Evolutionary conservation across 2,888 invertebrate genomes (phyloP).

Genomic region (Athrips mouffetella): DNA sequence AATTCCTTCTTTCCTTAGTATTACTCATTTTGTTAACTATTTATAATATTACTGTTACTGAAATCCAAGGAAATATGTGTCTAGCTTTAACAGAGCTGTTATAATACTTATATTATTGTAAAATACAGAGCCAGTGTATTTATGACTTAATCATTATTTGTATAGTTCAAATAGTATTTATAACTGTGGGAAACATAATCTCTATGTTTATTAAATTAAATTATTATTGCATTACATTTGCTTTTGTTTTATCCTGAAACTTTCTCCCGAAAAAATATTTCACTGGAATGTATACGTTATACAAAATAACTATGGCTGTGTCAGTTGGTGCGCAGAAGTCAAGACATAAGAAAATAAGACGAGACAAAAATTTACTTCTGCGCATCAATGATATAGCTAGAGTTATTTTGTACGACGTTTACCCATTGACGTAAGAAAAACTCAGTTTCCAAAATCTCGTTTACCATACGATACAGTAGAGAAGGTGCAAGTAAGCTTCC

Average conservation of each 20-base stretch:
- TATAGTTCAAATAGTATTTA: slow-evolving; percentile 77
- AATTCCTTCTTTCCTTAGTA: slow-evolving; percentile 69
- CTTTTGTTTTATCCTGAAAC: slow-evolving; percentile 35
- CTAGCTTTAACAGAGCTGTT: slow-evolving; percentile 73
- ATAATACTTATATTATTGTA: slow-evolving; percentile 74
- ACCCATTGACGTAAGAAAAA: no score
- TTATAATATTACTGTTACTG: slow-evolving; percentile 72
- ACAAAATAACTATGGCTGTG: no score
- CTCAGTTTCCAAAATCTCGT: no score
- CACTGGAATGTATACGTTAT: no score
- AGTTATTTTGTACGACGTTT: no score
- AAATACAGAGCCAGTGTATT: slow-evolving; percentile 76
- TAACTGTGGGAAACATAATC: slow-evolving; percentile 59
- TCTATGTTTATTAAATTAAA: slow-evolving; percentile 72
- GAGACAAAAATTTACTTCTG: no score
- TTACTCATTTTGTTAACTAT: slow-evolving; percentile 75
- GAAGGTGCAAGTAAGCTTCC: no score
- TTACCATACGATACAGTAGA: no score
- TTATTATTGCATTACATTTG: slow-evolving; percentile 64
- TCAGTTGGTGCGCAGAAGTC: no score
- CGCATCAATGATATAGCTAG: no score
- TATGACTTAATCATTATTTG: slow-evolving; percentile 76
- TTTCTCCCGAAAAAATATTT: no score
- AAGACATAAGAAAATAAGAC: no score
- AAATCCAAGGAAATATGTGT: slow-evolving; percentile 67